A percentile compares a stretch with the other conserved stretches of the same genome.
Evolutionary conservation across 2,797 vertebrate genomes (phyloP).

Genomic region (Mallotus villosus): DNA sequence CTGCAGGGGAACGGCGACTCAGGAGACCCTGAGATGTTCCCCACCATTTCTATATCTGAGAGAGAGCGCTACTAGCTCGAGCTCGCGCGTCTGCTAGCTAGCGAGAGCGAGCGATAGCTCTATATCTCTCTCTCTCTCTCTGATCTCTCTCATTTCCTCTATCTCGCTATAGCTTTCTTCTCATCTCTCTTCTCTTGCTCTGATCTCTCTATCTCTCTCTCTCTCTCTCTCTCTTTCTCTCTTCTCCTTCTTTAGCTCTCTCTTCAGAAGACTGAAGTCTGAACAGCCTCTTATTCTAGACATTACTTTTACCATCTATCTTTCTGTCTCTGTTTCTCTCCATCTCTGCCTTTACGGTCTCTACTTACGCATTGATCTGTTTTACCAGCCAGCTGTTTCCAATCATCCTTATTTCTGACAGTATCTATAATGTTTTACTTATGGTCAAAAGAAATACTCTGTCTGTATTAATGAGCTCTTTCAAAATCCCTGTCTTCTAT

Average conservation of each 20-base stretch:
- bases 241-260: neutral
- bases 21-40: constrained; percentile 19
- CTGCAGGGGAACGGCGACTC: constrained; percentile 35
- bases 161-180: neutral
- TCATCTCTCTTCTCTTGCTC: neutral
- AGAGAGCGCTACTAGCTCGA: no score
- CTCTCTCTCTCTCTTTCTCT: constrained; percentile 15
- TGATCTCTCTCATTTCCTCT: neutral
- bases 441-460: no score
- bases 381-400: neutral
- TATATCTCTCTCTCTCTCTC: constrained; percentile 14
- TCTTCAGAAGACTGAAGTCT: neutral
- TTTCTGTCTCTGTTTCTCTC: neutral
- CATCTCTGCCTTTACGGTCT: neutral
- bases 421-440: no score
- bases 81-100: no score
- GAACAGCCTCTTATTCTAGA: neutral
- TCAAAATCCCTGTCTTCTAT: no score
- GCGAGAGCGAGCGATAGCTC: no score
- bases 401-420: no score
- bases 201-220: constrained; percentile 14
- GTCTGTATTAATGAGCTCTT: no score
- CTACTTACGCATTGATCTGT: neutral
- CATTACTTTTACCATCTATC: neutral
- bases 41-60: constrained; percentile 20